Base-by-base conservation (phyloP, 2,888 invertebrate genomes). In the Lasioglossum zephyrum region DNA sequence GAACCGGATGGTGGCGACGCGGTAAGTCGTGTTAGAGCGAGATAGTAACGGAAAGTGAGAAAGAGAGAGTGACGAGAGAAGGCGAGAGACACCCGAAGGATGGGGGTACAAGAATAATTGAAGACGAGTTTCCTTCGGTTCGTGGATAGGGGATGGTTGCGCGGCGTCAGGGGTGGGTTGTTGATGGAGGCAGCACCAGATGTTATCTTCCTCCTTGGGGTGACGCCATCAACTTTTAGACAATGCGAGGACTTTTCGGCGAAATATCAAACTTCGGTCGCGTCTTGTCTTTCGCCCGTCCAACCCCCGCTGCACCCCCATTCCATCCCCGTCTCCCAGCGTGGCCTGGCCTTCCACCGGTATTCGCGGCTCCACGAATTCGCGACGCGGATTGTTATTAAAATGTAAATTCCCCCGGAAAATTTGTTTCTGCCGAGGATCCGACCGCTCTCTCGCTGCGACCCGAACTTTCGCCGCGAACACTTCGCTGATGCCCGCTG, bases 171-270 rank as follows among this genome's bases (percentile, higher is more conserved):
- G 88, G 90, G 89, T 86, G 91, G 93, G 92, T 92, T 93, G 93
- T 93, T 93, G 93, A 93, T 93, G 93, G 93, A 92, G 92, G 92
- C 93, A 93, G 92, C 93, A 93, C 93, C 93, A 93, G 93, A 93
- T 93, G 93, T 93, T 93, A 93, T 93, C 93, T 93, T 92, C 93
- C 91, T 92, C 91, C 92, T 92, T 92, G 93, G 90, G 92, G 93
- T 92, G 92, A 93, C 93, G 92, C 92, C 92, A 93, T 94, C 94
- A 93, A 94, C 94, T 94, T 94, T 93, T 91, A 92, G 94, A 94
- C 93, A 94, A 94, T 94, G 93, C 94, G 91, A 92, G 89, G 93
- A 94, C 93, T 94, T 93, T 93, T 93, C 93, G 92, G 91, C 92
- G 92, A 94, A 93, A 93, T 93, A 92, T 93, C 93, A 92, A 93